These are phyloP conservation scores for Willisornis vidua DNA, from an alignment of 2,113 vertebrate species.

Conservation along the genomic window DNA sequence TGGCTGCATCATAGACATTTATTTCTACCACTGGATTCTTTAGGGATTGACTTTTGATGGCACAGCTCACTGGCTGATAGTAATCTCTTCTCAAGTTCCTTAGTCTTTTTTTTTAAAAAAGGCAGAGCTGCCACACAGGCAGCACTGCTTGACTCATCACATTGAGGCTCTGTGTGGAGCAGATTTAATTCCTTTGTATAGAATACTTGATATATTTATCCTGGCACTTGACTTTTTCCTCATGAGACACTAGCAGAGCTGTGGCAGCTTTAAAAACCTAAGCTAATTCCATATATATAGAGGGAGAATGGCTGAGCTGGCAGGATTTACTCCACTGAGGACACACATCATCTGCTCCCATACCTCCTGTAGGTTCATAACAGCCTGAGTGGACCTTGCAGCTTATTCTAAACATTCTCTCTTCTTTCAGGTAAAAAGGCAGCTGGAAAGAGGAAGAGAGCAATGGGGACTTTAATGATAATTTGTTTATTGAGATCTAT, in stretches of 20 bases:
- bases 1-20: neutral
- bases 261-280: slow-evolving; percentile 40
- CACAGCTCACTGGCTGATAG: neutral
- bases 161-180: slow-evolving; percentile 1
- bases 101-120: neutral
- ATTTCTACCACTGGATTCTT: slow-evolving; percentile 12
- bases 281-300: slow-evolving; percentile 43
- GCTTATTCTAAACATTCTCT: neutral
- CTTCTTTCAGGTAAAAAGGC: neutral
- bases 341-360: neutral
- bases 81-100: slow-evolving; percentile 21
- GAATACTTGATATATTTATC: slow-evolving; percentile 55
- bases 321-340: slow-evolving; percentile 24
- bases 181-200: slow-evolving; percentile 48
- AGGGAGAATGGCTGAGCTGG: slow-evolving; percentile 28
- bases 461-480: neutral
- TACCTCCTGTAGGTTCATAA: neutral
- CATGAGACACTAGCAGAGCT: slow-evolving; percentile 22
- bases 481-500: neutral
- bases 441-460: neutral
- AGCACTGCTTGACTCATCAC: slow-evolving; percentile 47
- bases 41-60: slow-evolving; percentile 26
- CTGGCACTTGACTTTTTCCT: slow-evolving; percentile 55
- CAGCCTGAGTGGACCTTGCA: neutral
- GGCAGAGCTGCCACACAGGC: slow-evolving; percentile 4